Conservation (phyloP, 1,140 invertebrate genomes). For the Lethrus apterus region DNA sequence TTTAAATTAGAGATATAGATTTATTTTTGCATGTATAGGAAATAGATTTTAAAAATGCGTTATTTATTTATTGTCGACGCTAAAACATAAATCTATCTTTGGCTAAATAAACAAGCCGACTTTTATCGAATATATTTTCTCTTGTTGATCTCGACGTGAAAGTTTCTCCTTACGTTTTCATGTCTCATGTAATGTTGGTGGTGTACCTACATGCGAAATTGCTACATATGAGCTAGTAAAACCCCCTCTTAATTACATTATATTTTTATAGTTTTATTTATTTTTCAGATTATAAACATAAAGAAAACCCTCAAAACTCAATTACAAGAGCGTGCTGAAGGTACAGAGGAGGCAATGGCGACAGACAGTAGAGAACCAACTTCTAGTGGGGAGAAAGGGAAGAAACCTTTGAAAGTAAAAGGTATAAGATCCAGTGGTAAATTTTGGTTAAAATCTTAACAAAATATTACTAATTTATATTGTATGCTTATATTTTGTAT, state of each 20-base stretch:
- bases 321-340: slow-evolving; percentile 56
- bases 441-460: slow-evolving; percentile 52
- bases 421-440: slow-evolving; percentile 47
- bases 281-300: slow-evolving; percentile 62
- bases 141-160: too few relatives aligned
- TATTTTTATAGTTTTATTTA: slow-evolving; percentile 3
- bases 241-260: too few relatives aligned
- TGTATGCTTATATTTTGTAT: neutral
- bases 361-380: slow-evolving; percentile 48
- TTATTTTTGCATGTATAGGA: neutral
- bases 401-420: slow-evolving; percentile 46
- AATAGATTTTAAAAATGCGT: neutral
- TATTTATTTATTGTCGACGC: neutral
- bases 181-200: too few relatives aligned
- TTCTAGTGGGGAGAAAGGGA: slow-evolving; percentile 42
- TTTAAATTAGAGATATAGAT: too few relatives aligned
- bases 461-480: neutral
- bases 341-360: slow-evolving; percentile 52
- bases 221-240: too few relatives aligned
- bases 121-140: too few relatives aligned
- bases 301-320: slow-evolving; percentile 73
- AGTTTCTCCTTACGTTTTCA: too few relatives aligned
- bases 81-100: neutral
- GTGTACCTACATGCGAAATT: too few relatives aligned
- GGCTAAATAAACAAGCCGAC: too few relatives aligned